A percentile compares a stretch with the other conserved stretches of the same genome.
Conservation (phyloP, 1,140 invertebrate species). For the Mycetomoellerius zeteki region DNA sequence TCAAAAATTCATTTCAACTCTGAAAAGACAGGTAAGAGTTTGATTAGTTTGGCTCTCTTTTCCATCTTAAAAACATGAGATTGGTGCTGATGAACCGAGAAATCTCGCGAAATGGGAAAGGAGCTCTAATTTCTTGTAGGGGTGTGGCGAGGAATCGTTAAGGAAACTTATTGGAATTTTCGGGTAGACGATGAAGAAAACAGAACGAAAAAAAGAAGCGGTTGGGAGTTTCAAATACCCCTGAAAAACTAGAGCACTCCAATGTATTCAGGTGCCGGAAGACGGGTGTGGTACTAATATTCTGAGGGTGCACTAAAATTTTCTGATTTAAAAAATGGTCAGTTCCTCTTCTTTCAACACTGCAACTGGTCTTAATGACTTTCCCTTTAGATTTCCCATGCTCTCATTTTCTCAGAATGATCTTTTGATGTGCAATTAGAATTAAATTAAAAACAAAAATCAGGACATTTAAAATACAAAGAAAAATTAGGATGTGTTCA, state of each 20-base stretch:
- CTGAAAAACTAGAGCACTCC: slow-evolving; percentile 60
- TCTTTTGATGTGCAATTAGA: background rate
- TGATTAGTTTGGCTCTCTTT: slow-evolving; percentile 55
- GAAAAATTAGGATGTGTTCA: background rate
- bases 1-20: background rate
- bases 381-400: slow-evolving; percentile 3
- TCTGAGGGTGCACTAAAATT: slow-evolving; percentile 47
- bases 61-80: slow-evolving; percentile 35
- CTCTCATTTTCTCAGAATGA: background rate
- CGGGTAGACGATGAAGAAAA: slow-evolving; percentile 44
- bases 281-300: slow-evolving; percentile 70
- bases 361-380: slow-evolving; percentile 55
- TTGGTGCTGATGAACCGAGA: slow-evolving; percentile 52
- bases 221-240: slow-evolving; percentile 64
- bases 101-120: slow-evolving; percentile 66
- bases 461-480: background rate
- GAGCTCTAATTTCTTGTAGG: slow-evolving; percentile 60
- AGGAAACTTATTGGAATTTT: slow-evolving; percentile 56
- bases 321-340: slow-evolving; percentile 68
- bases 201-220: slow-evolving; percentile 36
- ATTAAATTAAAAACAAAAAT: slow-evolving; percentile 11
- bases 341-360: slow-evolving; percentile 20
- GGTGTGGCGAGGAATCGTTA: slow-evolving; percentile 76
- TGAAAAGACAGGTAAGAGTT: slow-evolving; percentile 19
- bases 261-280: slow-evolving; percentile 73